Evolutionary conservation across 2,888 invertebrate genomes (phyloP), one percentile per base, ranked within the genome.

Genomic region (Lissocephala sabroskyi): DNA sequence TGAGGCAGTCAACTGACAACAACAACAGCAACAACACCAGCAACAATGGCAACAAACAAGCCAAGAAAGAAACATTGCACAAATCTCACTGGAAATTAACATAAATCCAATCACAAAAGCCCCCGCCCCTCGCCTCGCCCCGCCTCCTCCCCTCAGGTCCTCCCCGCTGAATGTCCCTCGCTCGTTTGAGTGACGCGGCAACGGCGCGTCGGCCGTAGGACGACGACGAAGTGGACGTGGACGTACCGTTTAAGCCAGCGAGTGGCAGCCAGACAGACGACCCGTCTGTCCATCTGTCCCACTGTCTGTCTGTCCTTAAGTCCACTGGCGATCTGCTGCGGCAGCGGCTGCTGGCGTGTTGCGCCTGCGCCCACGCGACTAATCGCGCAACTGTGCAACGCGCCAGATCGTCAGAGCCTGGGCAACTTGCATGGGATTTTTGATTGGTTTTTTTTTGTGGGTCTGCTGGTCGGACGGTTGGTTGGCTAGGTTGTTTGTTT

Each of bases 101-200:
- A 73, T 73, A 73, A 73, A 73, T 73, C 67, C 71, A 73, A 71
- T 75, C 75, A 73, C 65, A 66, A 71, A 52, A 67, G 65, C 67
- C 70, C 64, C 42, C 19, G 64, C 62, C 57, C 60, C 11, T 42
- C 23, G 41, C 13, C 29, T 19, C 32, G 32, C 47, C 47, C 51
- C 58, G 62, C 58, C 63, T 64, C 71, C 62, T 17, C 10, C 14
- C 19, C 11, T 37, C 19, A 19, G 18, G 4, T 30, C 11, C 11
- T 30, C 11, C 10, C 30, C 10, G 9, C 11, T 10, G n/a, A 10
- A 4, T 30, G 6, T n/a, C n/a, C n/a, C n/a, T 7, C 3, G 9
- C 11, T 9, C 3, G 3, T 30, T 19, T 37, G 37, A 37, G 37
- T 37, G 37, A 37, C 37, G 37, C 23, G 35, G n/a, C n/a, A n/a